Conservation (phyloP, 2,888 invertebrate species). For the Tolmerus cingulatus region DNA sequence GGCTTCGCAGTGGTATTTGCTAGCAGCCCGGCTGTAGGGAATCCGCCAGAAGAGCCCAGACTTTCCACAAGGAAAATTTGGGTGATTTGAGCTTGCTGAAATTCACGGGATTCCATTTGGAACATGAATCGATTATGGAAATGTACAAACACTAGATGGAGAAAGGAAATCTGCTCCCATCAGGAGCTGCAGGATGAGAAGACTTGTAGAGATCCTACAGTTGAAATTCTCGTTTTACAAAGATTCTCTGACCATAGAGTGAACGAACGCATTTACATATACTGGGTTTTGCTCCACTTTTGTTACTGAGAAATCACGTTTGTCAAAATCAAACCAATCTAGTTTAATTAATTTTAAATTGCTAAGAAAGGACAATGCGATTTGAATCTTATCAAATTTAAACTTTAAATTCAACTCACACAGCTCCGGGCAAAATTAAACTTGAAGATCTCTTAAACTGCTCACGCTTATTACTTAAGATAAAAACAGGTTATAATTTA, state of each 20-base stretch:
- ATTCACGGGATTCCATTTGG: neutral
- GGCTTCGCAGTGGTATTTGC: neutral
- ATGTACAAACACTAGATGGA: neutral
- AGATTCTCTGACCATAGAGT: neutral
- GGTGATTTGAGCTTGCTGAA: neutral
- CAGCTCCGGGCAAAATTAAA: neutral
- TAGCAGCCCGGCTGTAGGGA: neutral
- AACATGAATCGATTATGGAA: neutral
- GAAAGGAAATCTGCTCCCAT: neutral
- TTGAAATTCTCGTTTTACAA: neutral
- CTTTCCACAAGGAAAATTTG: neutral
- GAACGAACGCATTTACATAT: neutral
- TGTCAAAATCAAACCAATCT: neutral
- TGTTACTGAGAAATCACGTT: neutral
- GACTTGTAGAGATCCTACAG: neutral
- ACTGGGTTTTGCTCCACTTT: neutral
- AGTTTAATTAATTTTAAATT: neutral
- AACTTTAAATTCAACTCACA: neutral
- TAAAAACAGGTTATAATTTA: no score
- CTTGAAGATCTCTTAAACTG: no score
- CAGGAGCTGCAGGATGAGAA: neutral
- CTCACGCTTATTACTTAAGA: no score
- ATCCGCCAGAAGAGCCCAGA: neutral
- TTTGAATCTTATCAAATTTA: neutral
- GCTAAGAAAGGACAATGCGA: neutral